These are phyloP conservation scores for Poecilia picta DNA, from an alignment of 2,797 vertebrate species.

Conservation along the genomic window DNA sequence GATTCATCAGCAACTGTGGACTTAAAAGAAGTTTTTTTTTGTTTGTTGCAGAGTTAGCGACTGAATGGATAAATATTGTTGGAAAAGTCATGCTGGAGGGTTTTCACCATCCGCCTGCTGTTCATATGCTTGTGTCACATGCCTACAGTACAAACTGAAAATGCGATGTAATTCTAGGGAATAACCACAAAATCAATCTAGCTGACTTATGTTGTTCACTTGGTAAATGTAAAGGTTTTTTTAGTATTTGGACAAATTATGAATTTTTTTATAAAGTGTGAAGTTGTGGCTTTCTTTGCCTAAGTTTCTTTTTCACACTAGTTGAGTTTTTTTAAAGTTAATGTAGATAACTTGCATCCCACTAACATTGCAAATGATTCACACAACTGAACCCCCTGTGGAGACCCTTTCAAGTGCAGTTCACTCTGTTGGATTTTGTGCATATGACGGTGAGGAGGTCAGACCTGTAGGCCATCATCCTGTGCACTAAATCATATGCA, in stretches of 20 bases:
- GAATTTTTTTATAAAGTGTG: slow-evolving; percentile 62
- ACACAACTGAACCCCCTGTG: slow-evolving; percentile 1
- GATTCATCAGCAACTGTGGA: slow-evolving; percentile 64
- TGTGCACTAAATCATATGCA: slow-evolving; percentile 56
- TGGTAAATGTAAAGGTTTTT: slow-evolving; percentile 61
- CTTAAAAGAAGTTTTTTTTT: slow-evolving; percentile 24
- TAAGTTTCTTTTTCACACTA: slow-evolving; percentile 35
- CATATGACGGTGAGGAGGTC: slow-evolving; percentile 20
- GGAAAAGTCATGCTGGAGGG: slow-evolving; percentile 47
- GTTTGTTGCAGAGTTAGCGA: slow-evolving; percentile 15
- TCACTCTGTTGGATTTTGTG: slow-evolving; percentile 18
- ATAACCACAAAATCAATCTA: slow-evolving; percentile 47
- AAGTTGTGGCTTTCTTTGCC: slow-evolving; percentile 64
- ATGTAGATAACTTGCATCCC: slow-evolving; percentile 46
- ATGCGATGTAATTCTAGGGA: slow-evolving; percentile 56
- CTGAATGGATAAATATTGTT: slow-evolving; percentile 27
- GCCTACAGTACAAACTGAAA: slow-evolving; percentile 55
- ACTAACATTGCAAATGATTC: background rate
- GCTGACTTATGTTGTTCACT: slow-evolving; percentile 54
- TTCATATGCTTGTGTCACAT: slow-evolving; percentile 50
- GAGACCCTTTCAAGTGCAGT: slow-evolving; percentile 15
- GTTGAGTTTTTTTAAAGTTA: slow-evolving; percentile 18
- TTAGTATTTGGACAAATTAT: slow-evolving; percentile 34
- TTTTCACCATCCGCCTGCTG: slow-evolving; percentile 66
- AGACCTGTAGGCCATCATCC: slow-evolving; percentile 57